These are phyloP conservation scores for Gracilinanus agilis DNA, from an alignment of 2,113 vertebrate genomes.

Conservation along the genomic window DNA sequence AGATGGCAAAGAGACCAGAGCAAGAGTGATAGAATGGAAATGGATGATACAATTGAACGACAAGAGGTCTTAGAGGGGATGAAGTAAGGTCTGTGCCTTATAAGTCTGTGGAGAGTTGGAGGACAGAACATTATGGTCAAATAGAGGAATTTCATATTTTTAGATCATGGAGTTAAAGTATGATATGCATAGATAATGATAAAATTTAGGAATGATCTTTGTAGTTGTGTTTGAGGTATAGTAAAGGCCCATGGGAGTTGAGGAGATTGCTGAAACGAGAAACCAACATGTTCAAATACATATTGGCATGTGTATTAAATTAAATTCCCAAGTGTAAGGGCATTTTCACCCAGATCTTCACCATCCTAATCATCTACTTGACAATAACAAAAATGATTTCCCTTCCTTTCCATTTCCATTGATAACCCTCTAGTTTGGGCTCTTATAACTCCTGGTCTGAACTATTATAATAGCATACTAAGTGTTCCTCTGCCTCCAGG, in stretches of 20 bases:
- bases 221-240: not conserved
- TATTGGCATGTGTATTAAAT: not conserved
- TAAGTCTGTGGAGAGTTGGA: not conserved
- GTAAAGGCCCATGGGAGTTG: not conserved
- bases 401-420: not conserved
- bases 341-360: not conserved
- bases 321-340: not conserved
- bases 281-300: not conserved
- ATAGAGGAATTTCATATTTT: not conserved
- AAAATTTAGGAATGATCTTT: not conserved
- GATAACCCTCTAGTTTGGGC: not conserved
- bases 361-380: not conserved
- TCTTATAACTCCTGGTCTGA: not conserved
- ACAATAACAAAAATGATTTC: not conserved
- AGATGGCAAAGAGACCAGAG: not conserved
- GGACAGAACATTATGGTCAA: not conserved
- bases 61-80: not conserved
- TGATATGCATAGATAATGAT: not conserved
- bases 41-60: not conserved
- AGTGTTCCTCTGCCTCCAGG: not conserved
- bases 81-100: not conserved
- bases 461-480: not conserved
- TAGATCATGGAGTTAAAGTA: not conserved
- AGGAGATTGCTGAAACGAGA: not conserved
- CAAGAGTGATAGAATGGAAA: not conserved